Base-by-base conservation (phyloP, 2,888 invertebrate species). In the Diloba caeruleocephala region DNA sequence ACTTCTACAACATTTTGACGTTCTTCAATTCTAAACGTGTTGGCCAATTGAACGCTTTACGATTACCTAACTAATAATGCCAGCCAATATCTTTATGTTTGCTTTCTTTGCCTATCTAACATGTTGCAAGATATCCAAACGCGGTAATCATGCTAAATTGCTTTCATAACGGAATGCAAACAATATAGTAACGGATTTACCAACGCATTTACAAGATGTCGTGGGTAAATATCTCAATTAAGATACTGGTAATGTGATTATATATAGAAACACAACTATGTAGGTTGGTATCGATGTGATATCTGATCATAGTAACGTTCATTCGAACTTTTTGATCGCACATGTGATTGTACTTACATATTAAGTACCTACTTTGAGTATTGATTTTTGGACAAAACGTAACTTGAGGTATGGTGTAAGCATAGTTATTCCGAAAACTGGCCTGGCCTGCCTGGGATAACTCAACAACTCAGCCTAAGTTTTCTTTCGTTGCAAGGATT, bases 101-200 rank as follows among this genome's bases (percentile, higher is more conserved):
- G 28, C 31, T 62, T 59, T 56, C 33, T 54, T 57, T 46, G 44
- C 41, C 23, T 44, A 43, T 43, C 50, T 46, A 31, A 19, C 37
- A 37, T 36, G 31, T 65, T 52, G 52, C 32, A 42, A 58, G 48
- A 61, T 28, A 14, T 29, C 21, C 21, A 17, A 26, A 54, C 29
- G 12, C 33, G 21, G 28, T 52, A 48, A 68, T 67, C 38, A 52
- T 55, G 43, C 43, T 63, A 59, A 70, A 56, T 53, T 32, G 31
- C 38, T 72, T 59, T 70, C 53, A 54, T 64, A 61, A 70, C 45
- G 41, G 43, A 70, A 66, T 70, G 48, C 64, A 56, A 66, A 72
- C 61, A 66, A 43, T 55, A 31, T 13, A 34, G 31, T 46, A 57
- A 61, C 53, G 61, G 44, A 38, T 44, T 60, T 45, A 38, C 48